A percentile compares a stretch with the other conserved stretches of the same genome.
phyloP scores from a whole-genome alignment of 2,113 vertebrate species.

The Prionailurus bengalensis region DNA sequence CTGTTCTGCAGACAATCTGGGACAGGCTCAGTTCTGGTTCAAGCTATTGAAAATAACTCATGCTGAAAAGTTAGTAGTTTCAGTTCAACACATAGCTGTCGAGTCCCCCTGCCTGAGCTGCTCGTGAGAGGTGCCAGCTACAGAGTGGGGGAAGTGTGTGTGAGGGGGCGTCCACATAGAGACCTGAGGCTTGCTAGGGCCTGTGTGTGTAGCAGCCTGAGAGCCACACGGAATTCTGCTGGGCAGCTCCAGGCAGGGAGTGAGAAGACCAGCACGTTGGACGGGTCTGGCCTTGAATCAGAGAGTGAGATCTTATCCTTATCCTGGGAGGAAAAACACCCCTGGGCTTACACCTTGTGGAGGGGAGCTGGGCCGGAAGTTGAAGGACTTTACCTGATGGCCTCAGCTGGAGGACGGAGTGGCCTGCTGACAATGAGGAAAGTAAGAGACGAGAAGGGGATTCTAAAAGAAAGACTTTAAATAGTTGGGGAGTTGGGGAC shows the following conservation, averaged over 20 bases:
- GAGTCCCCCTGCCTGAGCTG: neutral
- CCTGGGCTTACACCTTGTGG: neutral
- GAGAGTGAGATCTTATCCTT: neutral
- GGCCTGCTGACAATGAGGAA: neutral
- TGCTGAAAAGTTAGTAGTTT: constrained; percentile 54
- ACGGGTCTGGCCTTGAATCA: neutral
- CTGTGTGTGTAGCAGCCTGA: neutral
- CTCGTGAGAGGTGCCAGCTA: neutral
- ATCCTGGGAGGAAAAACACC: neutral
- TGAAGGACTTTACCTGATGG: constrained; percentile 3
- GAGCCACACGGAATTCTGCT: neutral
- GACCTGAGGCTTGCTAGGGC: neutral
- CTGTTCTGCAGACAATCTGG: constrained; percentile 72
- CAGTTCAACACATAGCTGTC: neutral
- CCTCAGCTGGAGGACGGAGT: neutral
- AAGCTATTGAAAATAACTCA: constrained; percentile 68
- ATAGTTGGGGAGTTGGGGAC: neutral
- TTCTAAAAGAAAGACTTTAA: constrained; percentile 25
- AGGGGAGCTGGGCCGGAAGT: neutral
- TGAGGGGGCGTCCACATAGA: neutral
- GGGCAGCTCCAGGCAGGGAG: neutral
- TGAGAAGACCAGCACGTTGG: neutral
- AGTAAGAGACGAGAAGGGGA: neutral
- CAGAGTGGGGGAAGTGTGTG: neutral
- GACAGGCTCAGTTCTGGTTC: constrained; percentile 54